These are phyloP conservation scores for Nasonia vitripennis DNA, from an alignment of 1,140 invertebrate genomes.

Conservation along the genomic window DNA sequence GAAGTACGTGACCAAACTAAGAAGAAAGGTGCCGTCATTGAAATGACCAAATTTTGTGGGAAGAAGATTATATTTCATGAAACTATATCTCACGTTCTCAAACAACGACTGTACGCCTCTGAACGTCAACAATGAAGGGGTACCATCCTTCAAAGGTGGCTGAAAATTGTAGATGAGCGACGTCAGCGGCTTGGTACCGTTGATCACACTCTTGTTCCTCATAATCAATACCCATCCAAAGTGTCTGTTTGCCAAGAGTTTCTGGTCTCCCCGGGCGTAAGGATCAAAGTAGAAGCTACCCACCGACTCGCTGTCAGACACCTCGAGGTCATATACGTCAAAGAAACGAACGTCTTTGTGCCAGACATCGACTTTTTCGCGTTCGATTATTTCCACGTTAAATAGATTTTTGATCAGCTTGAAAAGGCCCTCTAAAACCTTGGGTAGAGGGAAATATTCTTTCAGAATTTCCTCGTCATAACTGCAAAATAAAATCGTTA, in stretches of 20 bases:
- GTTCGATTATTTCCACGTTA: slow-evolving; percentile 86
- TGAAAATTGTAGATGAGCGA: slow-evolving; percentile 90
- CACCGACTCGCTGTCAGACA: slow-evolving; percentile 78
- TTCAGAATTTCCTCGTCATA: slow-evolving; percentile 83
- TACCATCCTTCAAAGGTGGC: slow-evolving; percentile 77
- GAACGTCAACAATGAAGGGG: slow-evolving; percentile 84
- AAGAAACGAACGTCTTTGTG: slow-evolving; percentile 90
- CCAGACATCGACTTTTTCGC: slow-evolving; percentile 81
- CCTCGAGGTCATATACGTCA: slow-evolving; percentile 85
- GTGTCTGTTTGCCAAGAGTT: slow-evolving; percentile 77
- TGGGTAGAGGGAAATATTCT: slow-evolving; percentile 89
- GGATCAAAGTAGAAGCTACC: slow-evolving; percentile 91
- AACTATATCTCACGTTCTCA: slow-evolving; percentile 77
- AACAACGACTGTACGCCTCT: slow-evolving; percentile 86
- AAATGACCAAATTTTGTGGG: neutral
- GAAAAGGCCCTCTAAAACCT: slow-evolving; percentile 86
- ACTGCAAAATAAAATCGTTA: slow-evolving; percentile 60
- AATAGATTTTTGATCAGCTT: slow-evolving; percentile 86
- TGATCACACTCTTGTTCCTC: slow-evolving; percentile 80
- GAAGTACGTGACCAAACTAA: slow-evolving; percentile 88
- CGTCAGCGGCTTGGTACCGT: slow-evolving; percentile 81
- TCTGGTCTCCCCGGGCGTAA: slow-evolving; percentile 81
- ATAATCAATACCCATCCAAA: slow-evolving; percentile 83
- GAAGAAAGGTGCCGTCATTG: slow-evolving; percentile 10
- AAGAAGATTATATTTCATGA: neutral